phyloP scores from a whole-genome alignment of 2,797 vertebrate species.

The Pseudochromis fuscus region DNA sequence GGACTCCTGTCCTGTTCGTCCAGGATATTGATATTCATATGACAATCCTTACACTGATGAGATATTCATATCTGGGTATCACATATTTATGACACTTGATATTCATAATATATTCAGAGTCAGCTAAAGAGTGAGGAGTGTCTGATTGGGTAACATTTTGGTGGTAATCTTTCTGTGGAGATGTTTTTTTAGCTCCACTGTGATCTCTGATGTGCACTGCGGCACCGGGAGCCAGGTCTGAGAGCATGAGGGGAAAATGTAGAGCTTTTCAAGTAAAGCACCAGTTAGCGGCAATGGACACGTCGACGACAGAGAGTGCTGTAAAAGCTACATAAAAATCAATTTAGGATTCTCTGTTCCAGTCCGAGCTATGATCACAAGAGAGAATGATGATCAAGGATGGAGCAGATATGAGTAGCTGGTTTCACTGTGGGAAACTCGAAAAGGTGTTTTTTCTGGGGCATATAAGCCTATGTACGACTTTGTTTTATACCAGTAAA shows the following conservation, averaged over 20 bases:
- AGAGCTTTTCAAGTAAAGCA: constrained; percentile 13
- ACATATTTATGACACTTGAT: constrained; percentile 11
- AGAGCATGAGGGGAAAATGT: constrained; percentile 3
- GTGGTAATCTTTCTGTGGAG: constrained; percentile 1
- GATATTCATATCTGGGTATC: neutral
- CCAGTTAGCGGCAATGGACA: constrained; percentile 35
- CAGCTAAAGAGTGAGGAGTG: constrained; percentile 2
- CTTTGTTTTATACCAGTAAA: no score
- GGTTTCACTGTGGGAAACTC: constrained; percentile 11
- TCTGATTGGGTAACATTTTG: constrained; percentile 16
- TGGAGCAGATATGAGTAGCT: constrained; percentile 15
- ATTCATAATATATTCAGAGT: neutral
- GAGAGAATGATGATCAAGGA: constrained; percentile 14
- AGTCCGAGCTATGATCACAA: constrained; percentile 10
- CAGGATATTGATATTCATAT: constrained; percentile 25
- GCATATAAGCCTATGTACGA: neutral
- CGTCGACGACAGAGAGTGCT: constrained; percentile 25
- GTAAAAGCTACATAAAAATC: constrained; percentile 27
- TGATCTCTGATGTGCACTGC: constrained; percentile 20
- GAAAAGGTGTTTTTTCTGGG: neutral
- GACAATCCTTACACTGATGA: constrained; percentile 9
- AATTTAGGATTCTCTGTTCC: constrained; percentile 14
- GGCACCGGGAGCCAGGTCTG: constrained; percentile 12
- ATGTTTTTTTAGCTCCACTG: constrained; percentile 7
- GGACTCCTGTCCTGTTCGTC: constrained; percentile 15